These are phyloP conservation scores for Hydra vulgaris DNA, from an alignment of 30 jellyfish, hydroid and myxozoan genomes.

Conservation along the genomic window DNA sequence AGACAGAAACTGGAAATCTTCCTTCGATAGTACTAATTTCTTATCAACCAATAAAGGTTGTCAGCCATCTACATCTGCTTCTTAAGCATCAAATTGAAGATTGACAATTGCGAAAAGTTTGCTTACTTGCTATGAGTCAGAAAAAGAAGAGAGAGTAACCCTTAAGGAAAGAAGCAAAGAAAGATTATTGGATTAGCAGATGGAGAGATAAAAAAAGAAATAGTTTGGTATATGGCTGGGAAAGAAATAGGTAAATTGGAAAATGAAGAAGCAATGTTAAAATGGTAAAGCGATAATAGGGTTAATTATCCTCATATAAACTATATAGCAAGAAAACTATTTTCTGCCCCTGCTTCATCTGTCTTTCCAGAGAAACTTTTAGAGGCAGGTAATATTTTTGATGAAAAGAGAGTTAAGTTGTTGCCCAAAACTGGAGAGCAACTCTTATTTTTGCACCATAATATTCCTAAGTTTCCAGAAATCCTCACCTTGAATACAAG, in stretches of 20 bases:
- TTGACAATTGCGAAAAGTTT: too few species aligned
- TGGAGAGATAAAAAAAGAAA: neutral
- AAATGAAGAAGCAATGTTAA: neutral
- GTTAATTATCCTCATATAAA: neutral
- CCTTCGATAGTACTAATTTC: too few species aligned
- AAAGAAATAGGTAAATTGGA: constrained; percentile 11
- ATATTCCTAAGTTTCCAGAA: neutral
- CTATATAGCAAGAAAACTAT: neutral
- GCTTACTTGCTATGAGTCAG: too few species aligned
- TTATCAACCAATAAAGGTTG: too few species aligned
- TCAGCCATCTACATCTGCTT: too few species aligned
- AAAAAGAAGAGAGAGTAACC: neutral
- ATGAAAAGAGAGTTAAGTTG: constrained; percentile 30
- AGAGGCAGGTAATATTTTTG: constrained; percentile 51
- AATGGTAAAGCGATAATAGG: neutral
- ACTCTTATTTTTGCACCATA: constrained; percentile 33
- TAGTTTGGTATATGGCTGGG: constrained; percentile 4
- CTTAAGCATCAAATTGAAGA: too few species aligned
- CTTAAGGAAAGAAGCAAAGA: neutral
- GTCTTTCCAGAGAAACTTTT: constrained; percentile 32
- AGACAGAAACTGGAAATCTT: too few species aligned
- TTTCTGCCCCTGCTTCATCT: constrained; percentile 34
- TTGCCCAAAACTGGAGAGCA: constrained; percentile 27
- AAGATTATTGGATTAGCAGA: neutral
- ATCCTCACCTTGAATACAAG: neutral